Evolutionary conservation across 2,888 invertebrate genomes (phyloP), one percentile per base, ranked within the genome.

Genomic region (Apoderus coryli): DNA sequence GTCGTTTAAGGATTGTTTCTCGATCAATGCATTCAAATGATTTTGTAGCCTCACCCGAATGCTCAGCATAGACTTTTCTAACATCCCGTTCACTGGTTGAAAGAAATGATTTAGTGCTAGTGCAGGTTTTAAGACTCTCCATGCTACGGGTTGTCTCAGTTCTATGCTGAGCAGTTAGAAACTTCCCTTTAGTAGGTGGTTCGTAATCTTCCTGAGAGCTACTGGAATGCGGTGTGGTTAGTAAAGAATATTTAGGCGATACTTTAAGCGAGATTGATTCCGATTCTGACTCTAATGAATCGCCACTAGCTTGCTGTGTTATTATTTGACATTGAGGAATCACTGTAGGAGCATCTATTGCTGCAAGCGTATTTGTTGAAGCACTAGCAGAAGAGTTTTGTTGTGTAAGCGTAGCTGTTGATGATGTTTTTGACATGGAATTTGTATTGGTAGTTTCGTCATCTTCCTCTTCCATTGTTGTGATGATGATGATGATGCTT

Each of bases 151-250:
- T 69, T 1, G 69, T 64, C 50, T 72, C 69, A 4, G 66, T 67
- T 36, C 67, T 56, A 23, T 39, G 43, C 11, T 34, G 47, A 2
- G 69, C 66, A 5, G 60, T 63, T 34, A 71, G 51, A 45, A 64
- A 69, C 39, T 69, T 67, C 10, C 65, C 65, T 16, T 65, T 54
- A 22, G 38, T 38, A 36, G 45, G 45, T 35, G 48, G 49, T 35
- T 68, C 67, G 43, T 66, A 67, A 43, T 76, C 76, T 49, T 76
- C 76, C 49, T 76, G 75, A 36, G 74, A 74, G 14, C 75, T 76
- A 46, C 75, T 75, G 2, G 76, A 76, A 33, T 56, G 58, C 16
- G 56, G 56, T 7, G 57, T 57, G 31, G 53, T 56, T 30, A 54
- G 33, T 14, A 50, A 40, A 25, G 53, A 57, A 39, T 56, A 55